Base-by-base conservation (phyloP, 2,797 vertebrate genomes). In the Phoxinus dragarum region DNA sequence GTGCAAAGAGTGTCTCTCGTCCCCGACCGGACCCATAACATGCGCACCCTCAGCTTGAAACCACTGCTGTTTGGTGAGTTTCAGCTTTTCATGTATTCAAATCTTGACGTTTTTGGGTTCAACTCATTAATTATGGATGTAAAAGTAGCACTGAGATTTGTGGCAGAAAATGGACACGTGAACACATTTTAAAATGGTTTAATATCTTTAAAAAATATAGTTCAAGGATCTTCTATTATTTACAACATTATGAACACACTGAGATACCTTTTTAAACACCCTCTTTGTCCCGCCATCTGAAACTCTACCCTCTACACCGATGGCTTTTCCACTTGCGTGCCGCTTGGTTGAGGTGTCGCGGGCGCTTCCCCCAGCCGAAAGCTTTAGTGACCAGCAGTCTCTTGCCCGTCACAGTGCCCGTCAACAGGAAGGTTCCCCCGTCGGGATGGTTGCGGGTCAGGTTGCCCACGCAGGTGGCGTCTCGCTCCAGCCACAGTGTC, bases 31-130 rank as follows among this genome's bases (percentile, higher is more conserved):
- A 93, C 91, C 19, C 96, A 97, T 78, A 86, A 94, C 86, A 95
- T 98, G 95, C 96, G 94, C 90, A 98, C 98, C 5, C 95, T 99
- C 85, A 98, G 98, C 92, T 94, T 99, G 88, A 99, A 99, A 88
- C 95, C 95, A 54, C 90, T 96, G 85, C 90, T 96, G 9, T 96
- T 96, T 90, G 95, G 95, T 96, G 87, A 92, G 94, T 31, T 78
- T 54, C 49, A 21, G 52, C 52, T 21, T 21, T 52, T 52, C 16
- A 6, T 52, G 16, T 52, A 7, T 52, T 52, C 3, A 76, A 21
- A 21, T 44, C 23, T 44, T 16, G n/a, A 21, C 1, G n/a, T 31
- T 42, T 44, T 71, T 31, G n/a, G 5, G 6, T 76, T 78, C 0
- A 3, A 6, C n/a, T 49, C 16, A 23, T 67, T 14, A 14, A 16